Base-by-base conservation (phyloP, 2,888 invertebrate genomes). In the Mellilla xanthometata region DNA sequence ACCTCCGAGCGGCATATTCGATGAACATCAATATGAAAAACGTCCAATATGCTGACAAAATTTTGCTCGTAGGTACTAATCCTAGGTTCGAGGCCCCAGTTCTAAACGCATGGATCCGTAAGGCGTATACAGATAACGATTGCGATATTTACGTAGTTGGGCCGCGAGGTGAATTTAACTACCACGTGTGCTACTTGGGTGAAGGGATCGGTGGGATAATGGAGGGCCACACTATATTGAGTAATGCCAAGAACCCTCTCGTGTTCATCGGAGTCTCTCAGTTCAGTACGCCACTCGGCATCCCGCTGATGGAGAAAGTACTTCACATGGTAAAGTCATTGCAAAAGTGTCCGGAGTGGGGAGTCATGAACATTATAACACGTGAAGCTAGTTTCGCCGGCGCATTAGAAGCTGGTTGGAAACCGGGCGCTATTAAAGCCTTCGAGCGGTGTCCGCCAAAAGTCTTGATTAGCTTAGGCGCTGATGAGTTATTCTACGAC, bases 41-140 rank as follows among this genome's bases (percentile, higher is more conserved):
- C 64, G 58, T 87, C 13, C 60, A 58, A 10, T 53, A 63, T 36
- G 96, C 99, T 9, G 99, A 99, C 84, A 92, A 94, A 52, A 93
- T 99, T 47, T 77, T 99, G 12, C 87, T 99, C 26, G 92, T 99
- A 48, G 99, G 99, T 32, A 98, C 99, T 1, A 99, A 99, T 90
- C 98, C 99, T 1, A 92, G 99, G 56, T 98, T 96, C 73, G 99
- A 99, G 86, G 99, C 99, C 7, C 98, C 99, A 0, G 89, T 99
- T 35, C 90, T 99, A 35, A 99, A 99, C 76, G 95, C 98, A 0
- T 93, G 99, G 72, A 93, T 99, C 55, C 93, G 99, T 39, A 98
- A 99, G 82, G 94, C 95, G 36, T 99, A 95, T 81, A 91, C 97
- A 26, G 94, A 95, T 68, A 97, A 97, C 70, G 99, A 99, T 74